These are phyloP conservation scores for Martes martes DNA, from an alignment of 2,113 vertebrate species.

Conservation along the genomic window DNA sequence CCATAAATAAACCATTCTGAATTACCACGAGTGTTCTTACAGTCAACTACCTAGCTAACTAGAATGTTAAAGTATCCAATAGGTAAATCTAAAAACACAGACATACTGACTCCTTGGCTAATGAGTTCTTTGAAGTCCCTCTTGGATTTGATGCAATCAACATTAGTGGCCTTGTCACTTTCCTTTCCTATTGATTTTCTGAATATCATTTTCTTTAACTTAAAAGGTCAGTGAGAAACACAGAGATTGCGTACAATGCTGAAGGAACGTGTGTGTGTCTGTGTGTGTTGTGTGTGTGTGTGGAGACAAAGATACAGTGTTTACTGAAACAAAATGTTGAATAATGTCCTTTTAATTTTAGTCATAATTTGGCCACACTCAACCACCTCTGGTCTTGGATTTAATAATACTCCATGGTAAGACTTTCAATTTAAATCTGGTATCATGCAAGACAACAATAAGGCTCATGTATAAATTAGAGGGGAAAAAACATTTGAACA, in stretches of 20 bases:
- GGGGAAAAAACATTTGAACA: background rate
- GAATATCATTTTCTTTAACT: slow-evolving; percentile 53
- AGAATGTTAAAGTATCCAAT: slow-evolving; percentile 8
- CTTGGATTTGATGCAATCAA: slow-evolving; percentile 39
- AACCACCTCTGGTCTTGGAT: background rate
- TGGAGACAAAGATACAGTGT: background rate
- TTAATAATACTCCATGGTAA: background rate
- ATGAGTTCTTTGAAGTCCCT: slow-evolving; percentile 49
- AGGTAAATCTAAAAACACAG: slow-evolving; percentile 24
- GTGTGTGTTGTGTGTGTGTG: no score
- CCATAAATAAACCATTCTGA: background rate
- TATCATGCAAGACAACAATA: background rate
- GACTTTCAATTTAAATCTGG: background rate
- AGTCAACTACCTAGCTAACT: background rate
- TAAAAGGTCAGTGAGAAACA: slow-evolving; percentile 16
- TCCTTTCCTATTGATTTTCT: slow-evolving; percentile 50
- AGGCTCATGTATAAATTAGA: background rate
- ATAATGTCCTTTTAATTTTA: background rate
- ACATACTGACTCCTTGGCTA: slow-evolving; percentile 37
- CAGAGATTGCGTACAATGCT: background rate
- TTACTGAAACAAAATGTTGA: background rate
- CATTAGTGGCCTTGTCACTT: slow-evolving; percentile 54
- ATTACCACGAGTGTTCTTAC: background rate
- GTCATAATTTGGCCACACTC: background rate
- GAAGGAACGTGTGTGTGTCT: background rate